Base-by-base conservation (phyloP, 1,140 invertebrate species). In the Chionoecetes opilio region DNA sequence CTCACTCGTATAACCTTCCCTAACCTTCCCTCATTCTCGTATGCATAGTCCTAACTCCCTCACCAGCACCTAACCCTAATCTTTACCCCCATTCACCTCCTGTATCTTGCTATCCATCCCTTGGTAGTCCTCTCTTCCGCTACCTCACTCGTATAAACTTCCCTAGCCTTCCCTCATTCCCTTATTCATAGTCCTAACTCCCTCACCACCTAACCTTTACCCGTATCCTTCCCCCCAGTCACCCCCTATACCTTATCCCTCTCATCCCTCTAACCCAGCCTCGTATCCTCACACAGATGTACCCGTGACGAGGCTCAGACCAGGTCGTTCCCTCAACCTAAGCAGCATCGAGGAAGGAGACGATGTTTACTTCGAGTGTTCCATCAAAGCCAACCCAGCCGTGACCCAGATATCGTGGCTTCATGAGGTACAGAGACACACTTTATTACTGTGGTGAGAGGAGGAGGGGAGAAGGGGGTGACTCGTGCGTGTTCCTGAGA, bases 391-490 rank as follows among this genome's bases (percentile, higher is more conserved):
- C 0, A 98, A 98, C 97, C 99, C 99, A 0, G 97, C 98, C 91
- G 98, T 98, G n/a, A 98, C 98, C 97, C 98, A 98, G 97, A 98
- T 99, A 38, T 98, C 99, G 97, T 99, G 99, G 99, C 98, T 98
- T 95, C 98, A 99, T 97, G 98, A 99, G 97, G 99, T 99, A 97
- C 21, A 99, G 97, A 99, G 99, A 97, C 21, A 17, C 21, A n/a
- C 8, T 14, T 75, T 75, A 75, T 75, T n/a, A 21, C n/a, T n/a
- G n/a, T n/a, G n/a, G n/a, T n/a, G n/a, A n/a, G n/a, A n/a, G n/a
- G n/a, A n/a, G n/a, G 41, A 46, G 41, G 41, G 41, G 14, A 46
- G 41, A 46, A 5, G 41, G 41, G 14, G 14, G 41, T 46, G 41
- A 14, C 41, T 8, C 41, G 41, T 46, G 41, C 5, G 41, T 46